A percentile compares a stretch with the other conserved stretches of the same genome.
These are phyloP conservation scores for Biston stratarius DNA, from an alignment of 2,888 invertebrate genomes.

Conservation along the genomic window DNA sequence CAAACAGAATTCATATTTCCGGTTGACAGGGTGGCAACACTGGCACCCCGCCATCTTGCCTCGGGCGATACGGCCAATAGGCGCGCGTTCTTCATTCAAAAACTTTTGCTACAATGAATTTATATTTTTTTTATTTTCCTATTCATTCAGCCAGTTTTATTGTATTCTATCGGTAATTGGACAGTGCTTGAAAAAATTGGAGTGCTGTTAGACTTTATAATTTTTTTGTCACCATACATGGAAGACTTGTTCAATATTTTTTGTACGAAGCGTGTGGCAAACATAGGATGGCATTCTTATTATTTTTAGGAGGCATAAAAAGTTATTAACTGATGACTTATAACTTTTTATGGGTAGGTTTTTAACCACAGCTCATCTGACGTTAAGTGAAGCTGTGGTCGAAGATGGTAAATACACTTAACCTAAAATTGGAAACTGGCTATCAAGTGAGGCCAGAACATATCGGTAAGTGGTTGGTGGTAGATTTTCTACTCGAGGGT, in stretches of 20 bases:
- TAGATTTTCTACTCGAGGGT: no score
- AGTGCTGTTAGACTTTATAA: conserved; percentile 23
- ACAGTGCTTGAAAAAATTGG: conserved; percentile 48
- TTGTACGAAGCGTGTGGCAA: not conserved
- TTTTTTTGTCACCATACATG: conserved; percentile 36
- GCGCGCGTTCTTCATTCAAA: conserved; percentile 76
- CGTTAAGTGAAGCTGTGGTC: no score
- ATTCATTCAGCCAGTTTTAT: conserved; percentile 61
- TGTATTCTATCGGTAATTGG: conserved; percentile 67
- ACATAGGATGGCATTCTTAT: not conserved
- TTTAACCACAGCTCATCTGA: no score
- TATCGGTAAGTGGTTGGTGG: no score
- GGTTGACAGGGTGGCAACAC: conserved; percentile 72
- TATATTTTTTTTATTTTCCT: conserved; percentile 65
- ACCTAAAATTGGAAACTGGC: no score
- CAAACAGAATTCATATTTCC: conserved; percentile 81
- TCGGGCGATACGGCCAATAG: conserved; percentile 77
- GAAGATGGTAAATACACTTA: no score
- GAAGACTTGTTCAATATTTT: conserved; percentile 5
- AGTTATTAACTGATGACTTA: no score
- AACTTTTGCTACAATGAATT: conserved; percentile 66
- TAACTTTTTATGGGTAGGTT: no score
- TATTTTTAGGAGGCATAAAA: not conserved
- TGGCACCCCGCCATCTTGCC: conserved; percentile 82
- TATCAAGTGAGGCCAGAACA: no score